phyloP scores from a whole-genome alignment of 2,888 invertebrate species.

The Osmoderma eremita region DNA sequence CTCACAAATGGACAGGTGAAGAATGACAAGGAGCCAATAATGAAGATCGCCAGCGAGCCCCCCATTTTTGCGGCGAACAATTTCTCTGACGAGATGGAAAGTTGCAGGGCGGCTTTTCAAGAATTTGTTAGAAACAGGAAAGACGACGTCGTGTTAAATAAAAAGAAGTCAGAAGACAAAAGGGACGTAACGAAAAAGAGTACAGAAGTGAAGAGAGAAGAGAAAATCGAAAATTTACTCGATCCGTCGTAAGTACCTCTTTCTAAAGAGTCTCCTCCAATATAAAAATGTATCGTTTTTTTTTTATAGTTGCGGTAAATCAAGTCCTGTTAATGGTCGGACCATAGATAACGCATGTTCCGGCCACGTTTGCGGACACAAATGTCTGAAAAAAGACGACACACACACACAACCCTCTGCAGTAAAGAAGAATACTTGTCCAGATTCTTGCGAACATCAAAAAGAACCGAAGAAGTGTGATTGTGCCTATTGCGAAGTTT shows the following conservation, averaged over 20 bases:
- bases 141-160: slow-evolving; percentile 30
- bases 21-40: slow-evolving; percentile 47
- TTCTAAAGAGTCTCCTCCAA: no score
- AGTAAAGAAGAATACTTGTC: slow-evolving; percentile 49
- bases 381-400: slow-evolving; percentile 48
- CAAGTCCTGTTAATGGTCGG: slow-evolving; percentile 30
- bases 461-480: slow-evolving; percentile 59
- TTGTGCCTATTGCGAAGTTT: slow-evolving; percentile 61
- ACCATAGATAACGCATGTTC: slow-evolving; percentile 42
- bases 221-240: slow-evolving; percentile 15
- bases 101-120: slow-evolving; percentile 43
- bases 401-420: slow-evolving; percentile 44
- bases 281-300: slow-evolving; percentile 5
- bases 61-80: slow-evolving; percentile 44
- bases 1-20: slow-evolving; percentile 32
- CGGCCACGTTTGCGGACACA: slow-evolving; percentile 47
- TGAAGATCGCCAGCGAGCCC: slow-evolving; percentile 51
- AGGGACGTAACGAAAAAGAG: slow-evolving; percentile 20
- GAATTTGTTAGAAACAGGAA: slow-evolving; percentile 44
- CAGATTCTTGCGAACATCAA: slow-evolving; percentile 55
- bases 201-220: slow-evolving; percentile 8
- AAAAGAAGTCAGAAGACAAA: slow-evolving; percentile 27
- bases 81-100: slow-evolving; percentile 42
- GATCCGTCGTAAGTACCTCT: slow-evolving; percentile 10
- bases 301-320: slow-evolving; percentile 14